Evolutionary conservation across 2,113 vertebrate genomes (phyloP), one percentile per base, ranked within the genome.

Genomic region (Ia io): DNA sequence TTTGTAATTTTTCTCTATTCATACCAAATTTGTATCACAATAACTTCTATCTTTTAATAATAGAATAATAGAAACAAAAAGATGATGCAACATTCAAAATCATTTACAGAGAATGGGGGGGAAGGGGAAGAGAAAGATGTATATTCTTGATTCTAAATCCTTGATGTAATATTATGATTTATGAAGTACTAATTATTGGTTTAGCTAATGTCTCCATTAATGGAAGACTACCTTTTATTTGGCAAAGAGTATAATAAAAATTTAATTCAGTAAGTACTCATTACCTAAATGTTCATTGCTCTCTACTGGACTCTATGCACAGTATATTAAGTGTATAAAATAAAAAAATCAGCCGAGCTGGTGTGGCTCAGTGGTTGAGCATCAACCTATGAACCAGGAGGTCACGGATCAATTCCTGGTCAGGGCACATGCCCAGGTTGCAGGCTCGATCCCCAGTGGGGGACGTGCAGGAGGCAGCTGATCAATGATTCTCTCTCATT

Each of bases 91-190:
- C 6, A 79, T 84, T 37, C 16, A 76, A 92, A 89, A n/a, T 82
- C 74, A 95, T 74, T 76, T 85, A 90, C 7, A 87, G 76, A 90
- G 53, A 84, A 91, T 63, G 20, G 78, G 2, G 42, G 8, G 25
- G 30, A 82, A 71, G 65, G 18, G 30, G 30, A 88, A 87, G 44
- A 78, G 9, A 59, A 70, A 77, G 40, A 44, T 3, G 23, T 88
- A 6, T 59, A 44, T 37, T 88, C 28, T 6, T 67, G 28, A 91
- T 49, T 90, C 71, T 78, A 95, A 93, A 56, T 83, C 42, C 16
- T 86, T 93, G n/a, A 80, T 86, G 30, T 90, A 22, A 77, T 61
- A 94, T n/a, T 35, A 61, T 93, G 42, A 93, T 74, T 91, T 85
- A 56, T 74, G 90, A 84, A 49, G 67, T 49, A 84, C 49, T 69